phyloP scores from a whole-genome alignment of 2,797 vertebrate genomes.

The Pyrrhura leucotis region DNA sequence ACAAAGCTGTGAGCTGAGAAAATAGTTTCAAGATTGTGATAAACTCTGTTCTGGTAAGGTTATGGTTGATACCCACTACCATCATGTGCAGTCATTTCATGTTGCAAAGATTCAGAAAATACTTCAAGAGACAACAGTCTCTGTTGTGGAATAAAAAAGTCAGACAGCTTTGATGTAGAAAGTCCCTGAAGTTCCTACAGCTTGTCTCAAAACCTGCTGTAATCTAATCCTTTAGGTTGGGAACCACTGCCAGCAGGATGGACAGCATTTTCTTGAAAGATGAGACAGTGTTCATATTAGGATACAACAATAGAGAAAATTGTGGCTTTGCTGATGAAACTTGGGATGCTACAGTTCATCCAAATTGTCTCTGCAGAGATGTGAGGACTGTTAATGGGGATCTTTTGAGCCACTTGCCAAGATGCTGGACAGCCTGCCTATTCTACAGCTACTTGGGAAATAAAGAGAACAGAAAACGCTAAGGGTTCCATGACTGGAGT shows the following conservation, averaged over 20 bases:
- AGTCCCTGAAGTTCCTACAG: neutral
- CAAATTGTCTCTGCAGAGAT: neutral
- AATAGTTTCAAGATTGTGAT: neutral
- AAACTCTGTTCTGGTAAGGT: neutral
- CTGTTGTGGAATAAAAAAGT: neutral
- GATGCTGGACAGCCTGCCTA: neutral
- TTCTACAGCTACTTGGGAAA: neutral
- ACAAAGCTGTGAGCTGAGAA: neutral
- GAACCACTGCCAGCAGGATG: neutral
- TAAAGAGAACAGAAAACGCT: neutral
- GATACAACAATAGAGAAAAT: neutral
- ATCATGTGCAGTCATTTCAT: neutral
- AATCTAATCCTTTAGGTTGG: neutral
- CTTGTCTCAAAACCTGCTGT: neutral
- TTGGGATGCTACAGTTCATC: neutral
- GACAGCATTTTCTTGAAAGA: neutral
- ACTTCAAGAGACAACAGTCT: neutral
- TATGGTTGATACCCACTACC: neutral
- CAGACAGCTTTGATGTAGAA: neutral
- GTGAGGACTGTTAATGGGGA: neutral
- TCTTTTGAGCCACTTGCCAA: neutral
- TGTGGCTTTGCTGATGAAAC: neutral
- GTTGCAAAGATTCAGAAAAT: neutral
- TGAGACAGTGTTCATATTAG: neutral
- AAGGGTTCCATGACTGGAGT: neutral